Evolutionary conservation across 2,888 invertebrate genomes (phyloP), one percentile per base, ranked within the genome.

Genomic region (Odontocolon sp.): DNA sequence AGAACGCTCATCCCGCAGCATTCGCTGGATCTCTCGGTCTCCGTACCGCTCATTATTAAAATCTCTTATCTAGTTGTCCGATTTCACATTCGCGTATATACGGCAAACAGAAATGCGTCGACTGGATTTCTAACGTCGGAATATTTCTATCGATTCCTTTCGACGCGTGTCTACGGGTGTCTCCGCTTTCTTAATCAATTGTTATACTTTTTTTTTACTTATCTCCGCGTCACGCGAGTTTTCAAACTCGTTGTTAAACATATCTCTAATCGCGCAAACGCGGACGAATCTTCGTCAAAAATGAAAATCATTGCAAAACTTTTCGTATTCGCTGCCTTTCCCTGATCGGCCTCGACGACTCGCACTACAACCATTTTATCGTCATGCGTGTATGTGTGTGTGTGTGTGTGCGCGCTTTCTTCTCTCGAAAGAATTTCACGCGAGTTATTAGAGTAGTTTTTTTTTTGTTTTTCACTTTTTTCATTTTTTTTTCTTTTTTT

Each of bases 241-340:
- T 81, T 77, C 75, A 79, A 76, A 75, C 79, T 79, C 76, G 54
- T 57, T 66, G 31, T 69, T 40, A 64, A 70, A 59, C 68, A 69
- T 47, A 47, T 68, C 71, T 63, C 36, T 36, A 36, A 67, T 63
- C 70, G n/a, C 66, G 57, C 66, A 6, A 61, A 71, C 61, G 64
- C 68, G 66, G 36, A 61, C 76, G 66, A 71, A 71, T n/a, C 21
- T 59, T 42, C 59, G 42, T 50, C 42, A 36, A 52, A 67, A 68
- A 45, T 5, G 11, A 38, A 38, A 47, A 42, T 70, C 70, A 61
- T 54, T 57, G 64, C 18, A 59, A 63, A 42, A 76, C 40, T 38
- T 66, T 38, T 76, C 54, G 70, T 61, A 52, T 54, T 66, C 66
- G 70, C 42, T 42, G 59, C 63, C 28, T 59, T 71, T 42, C 6